Conservation (phyloP, 1,140 invertebrate genomes). For the Orchesella cincta region DNA sequence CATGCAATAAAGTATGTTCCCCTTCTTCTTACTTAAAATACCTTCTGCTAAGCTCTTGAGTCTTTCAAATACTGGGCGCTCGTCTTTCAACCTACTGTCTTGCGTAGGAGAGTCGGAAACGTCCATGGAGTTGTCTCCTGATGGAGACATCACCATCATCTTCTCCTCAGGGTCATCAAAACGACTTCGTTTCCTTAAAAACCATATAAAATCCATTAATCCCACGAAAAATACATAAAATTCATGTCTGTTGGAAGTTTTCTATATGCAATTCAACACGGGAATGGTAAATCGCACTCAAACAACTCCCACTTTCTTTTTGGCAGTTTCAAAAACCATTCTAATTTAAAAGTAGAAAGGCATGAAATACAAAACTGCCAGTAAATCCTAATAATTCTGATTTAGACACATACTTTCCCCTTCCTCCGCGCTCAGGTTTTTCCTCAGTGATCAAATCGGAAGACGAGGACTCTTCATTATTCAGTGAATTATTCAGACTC, state of each 20-base stretch:
- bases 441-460: neutral
- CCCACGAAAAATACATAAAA: neutral
- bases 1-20: too few species aligned
- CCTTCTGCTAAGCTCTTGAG: conserved; percentile 45
- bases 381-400: neutral
- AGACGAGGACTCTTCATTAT: neutral
- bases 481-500: conserved; percentile 19
- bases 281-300: neutral
- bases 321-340: neutral
- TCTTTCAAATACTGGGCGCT: conserved; percentile 44
- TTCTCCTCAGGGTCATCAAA: conserved; percentile 46
- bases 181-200: conserved; percentile 43
- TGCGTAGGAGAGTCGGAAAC: conserved; percentile 1
- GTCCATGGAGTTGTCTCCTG: conserved; percentile 4
- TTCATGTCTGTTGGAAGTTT: conserved; percentile 2
- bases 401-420: neutral
- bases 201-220: neutral
- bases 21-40: neutral
- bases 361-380: neutral
- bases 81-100: conserved; percentile 9
- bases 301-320: neutral
- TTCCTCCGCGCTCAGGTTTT: neutral
- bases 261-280: conserved; percentile 16
- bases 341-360: neutral
- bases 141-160: conserved; percentile 35